Conservation (phyloP, 2,797 vertebrate genomes). For the Protosalanx chinensis region DNA sequence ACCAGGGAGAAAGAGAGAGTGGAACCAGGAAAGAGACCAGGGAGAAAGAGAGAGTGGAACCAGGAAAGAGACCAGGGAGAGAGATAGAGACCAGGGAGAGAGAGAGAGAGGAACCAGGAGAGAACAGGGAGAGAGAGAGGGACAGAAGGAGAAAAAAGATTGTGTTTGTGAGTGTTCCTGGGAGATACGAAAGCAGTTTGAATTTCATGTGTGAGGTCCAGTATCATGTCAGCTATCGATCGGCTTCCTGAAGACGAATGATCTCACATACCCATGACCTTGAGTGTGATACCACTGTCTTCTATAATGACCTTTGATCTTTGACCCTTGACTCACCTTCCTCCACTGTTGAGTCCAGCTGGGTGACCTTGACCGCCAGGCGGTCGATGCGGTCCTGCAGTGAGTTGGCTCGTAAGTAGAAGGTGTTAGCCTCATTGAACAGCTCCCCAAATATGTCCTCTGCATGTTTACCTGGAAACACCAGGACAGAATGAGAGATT, state of each 20-base stretch:
- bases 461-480: conserved; percentile 89
- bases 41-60: not conserved
- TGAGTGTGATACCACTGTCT: conserved; percentile 4
- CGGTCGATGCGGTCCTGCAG: conserved; percentile 98
- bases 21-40: not conserved
- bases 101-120: not conserved
- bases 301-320: conserved; percentile 12
- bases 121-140: no score
- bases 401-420: conserved; percentile 95
- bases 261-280: not conserved
- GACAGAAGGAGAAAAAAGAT: no score
- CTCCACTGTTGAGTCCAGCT: conserved; percentile 98
- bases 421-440: conserved; percentile 95
- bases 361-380: conserved; percentile 97
- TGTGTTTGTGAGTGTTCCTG: no score
- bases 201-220: no score
- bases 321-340: conserved; percentile 82
- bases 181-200: no score
- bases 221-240: not conserved
- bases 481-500: conserved; percentile 1
- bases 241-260: not conserved
- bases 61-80: conserved; percentile 10
- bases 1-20: not conserved
- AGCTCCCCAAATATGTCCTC: conserved; percentile 98
- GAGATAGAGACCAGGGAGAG: conserved; percentile 2